These are phyloP conservation scores for Pristiophorus japonicus DNA, from an alignment of 2,113 vertebrate species.

Conservation along the genomic window DNA sequence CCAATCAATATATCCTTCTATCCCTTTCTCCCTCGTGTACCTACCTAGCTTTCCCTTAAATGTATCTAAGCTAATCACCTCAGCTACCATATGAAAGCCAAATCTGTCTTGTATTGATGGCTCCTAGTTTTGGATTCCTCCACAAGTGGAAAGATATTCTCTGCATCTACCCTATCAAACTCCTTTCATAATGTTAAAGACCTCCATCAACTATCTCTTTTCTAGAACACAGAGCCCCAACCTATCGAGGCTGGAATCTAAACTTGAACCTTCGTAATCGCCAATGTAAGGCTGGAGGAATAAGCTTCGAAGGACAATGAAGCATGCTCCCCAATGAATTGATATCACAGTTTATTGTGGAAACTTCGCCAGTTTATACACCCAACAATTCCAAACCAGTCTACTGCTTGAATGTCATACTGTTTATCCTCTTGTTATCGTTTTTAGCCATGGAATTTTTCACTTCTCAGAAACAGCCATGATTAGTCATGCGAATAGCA, in stretches of 20 bases:
- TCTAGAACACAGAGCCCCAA: neutral
- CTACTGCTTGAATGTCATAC: neutral
- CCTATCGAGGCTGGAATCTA: neutral
- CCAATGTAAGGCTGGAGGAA: too few relatives aligned
- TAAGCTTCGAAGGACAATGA: neutral
- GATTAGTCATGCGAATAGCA: neutral
- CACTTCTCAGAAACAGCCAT: neutral
- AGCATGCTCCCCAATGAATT: neutral
- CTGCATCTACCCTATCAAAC: too few relatives aligned
- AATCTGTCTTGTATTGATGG: too few relatives aligned
- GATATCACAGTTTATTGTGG: neutral
- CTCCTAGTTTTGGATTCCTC: too few relatives aligned
- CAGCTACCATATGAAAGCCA: too few relatives aligned
- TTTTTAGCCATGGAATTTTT: neutral
- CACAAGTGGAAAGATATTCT: too few relatives aligned
- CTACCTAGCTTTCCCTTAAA: too few relatives aligned
- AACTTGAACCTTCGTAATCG: neutral
- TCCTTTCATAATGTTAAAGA: too few relatives aligned
- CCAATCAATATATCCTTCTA: too few relatives aligned
- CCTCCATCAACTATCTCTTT: too few relatives aligned
- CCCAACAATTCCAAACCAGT: neutral
- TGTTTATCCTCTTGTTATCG: constrained; percentile 20
- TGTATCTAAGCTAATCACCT: too few relatives aligned
- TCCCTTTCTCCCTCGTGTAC: too few relatives aligned
- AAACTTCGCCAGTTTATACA: neutral